These are phyloP conservation scores for Eclectus roratus DNA, from an alignment of 2,113 vertebrate species.

Conservation along the genomic window DNA sequence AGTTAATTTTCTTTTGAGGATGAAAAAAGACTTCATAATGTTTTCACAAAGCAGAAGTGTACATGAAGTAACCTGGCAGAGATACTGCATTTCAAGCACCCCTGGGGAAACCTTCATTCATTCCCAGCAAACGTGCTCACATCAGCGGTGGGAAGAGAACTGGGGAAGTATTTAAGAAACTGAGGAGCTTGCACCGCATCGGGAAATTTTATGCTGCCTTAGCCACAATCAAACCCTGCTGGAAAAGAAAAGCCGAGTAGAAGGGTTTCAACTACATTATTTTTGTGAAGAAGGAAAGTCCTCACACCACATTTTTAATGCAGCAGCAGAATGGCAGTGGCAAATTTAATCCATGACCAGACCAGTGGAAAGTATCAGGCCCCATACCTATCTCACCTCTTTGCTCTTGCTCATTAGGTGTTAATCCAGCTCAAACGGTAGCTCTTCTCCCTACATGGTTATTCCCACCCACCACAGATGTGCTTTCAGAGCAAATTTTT, in stretches of 20 bases:
- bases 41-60: not conserved
- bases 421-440: not conserved
- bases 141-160: fast-evolving
- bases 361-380: not conserved
- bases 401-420: not conserved
- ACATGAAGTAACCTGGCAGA: not conserved
- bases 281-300: not conserved
- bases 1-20: not conserved
- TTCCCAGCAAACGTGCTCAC: not conserved
- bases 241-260: not conserved
- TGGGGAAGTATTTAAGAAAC: not conserved
- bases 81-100: not conserved
- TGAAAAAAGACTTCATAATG: not conserved
- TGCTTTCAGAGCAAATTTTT: not conserved
- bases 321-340: not conserved
- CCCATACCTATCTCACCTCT: not conserved
- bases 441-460: not conserved
- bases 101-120: not conserved
- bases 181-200: not conserved
- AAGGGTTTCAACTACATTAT: not conserved
- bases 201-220: not conserved
- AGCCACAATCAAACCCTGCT: not conserved
- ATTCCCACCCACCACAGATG: not conserved
- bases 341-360: not conserved
- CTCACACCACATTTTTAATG: not conserved